Conservation (phyloP, 1,140 invertebrate genomes). For the Amphibalanus amphitrite region DNA sequence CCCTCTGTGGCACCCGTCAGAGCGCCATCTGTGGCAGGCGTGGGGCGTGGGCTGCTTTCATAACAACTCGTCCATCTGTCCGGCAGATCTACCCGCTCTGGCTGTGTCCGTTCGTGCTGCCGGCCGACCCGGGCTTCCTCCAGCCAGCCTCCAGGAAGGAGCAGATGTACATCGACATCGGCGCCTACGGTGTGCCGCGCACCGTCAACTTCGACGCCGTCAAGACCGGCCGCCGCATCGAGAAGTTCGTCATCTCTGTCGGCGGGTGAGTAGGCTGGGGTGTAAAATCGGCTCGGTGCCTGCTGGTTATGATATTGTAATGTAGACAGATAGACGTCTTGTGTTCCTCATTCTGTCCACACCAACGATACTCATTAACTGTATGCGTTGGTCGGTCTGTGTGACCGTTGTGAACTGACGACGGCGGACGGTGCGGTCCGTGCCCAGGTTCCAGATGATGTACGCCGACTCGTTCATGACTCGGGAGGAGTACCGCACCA, state of each 20-base stretch:
- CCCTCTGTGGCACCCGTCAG: no score
- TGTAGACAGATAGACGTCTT: background rate
- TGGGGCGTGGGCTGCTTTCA: no score
- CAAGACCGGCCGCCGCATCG: conserved; percentile 47
- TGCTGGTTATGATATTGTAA: background rate
- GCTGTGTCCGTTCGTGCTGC: conserved; percentile 62
- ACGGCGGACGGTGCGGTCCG: no score
- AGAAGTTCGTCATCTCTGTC: conserved; percentile 45
- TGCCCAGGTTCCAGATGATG: conserved; percentile 67
- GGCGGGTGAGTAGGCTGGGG: conserved; percentile 35
- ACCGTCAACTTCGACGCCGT: conserved; percentile 39
- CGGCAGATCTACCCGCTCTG: conserved; percentile 59
- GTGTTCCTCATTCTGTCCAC: background rate
- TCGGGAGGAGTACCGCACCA: conserved; percentile 52
- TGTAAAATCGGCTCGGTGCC: no score
- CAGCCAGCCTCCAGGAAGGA: conserved; percentile 30
- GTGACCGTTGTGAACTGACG: no score
- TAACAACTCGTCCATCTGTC: background rate
- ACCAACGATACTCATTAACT: background rate
- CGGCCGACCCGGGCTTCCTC: conserved; percentile 47
- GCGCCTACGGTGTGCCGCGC: conserved; percentile 55
- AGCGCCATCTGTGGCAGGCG: no score
- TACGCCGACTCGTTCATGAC: conserved; percentile 67
- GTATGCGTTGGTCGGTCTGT: conserved; percentile 40
- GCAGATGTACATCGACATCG: conserved; percentile 46